Evolutionary conservation across 2,888 invertebrate species (phyloP).

Genomic region (Agriopis marginaria): DNA sequence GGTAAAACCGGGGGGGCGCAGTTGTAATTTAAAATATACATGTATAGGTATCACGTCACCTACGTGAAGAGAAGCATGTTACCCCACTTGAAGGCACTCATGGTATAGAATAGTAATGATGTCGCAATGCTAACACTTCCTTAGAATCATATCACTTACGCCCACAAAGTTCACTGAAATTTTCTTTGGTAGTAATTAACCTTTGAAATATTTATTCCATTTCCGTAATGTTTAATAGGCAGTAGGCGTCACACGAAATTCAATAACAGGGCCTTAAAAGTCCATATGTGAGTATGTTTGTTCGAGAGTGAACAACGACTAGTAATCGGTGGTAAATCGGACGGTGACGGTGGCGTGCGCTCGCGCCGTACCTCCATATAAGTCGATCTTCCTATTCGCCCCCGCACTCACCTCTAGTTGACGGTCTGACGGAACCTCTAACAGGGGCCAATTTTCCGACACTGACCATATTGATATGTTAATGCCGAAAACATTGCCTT

Average conservation of each 20-base stretch:
- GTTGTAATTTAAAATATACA: no score
- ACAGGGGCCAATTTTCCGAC: conserved; percentile 63
- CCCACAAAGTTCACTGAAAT: conserved; percentile 35
- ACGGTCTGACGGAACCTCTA: conserved; percentile 68
- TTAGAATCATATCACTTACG: conserved; percentile 5
- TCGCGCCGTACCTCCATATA: conserved; percentile 70
- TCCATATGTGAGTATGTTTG: conserved; percentile 66
- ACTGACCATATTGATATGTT: conserved; percentile 65
- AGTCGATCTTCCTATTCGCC: conserved; percentile 82
- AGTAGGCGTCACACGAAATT: conserved; percentile 65
- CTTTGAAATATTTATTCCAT: conserved; percentile 38
- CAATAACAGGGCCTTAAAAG: conserved; percentile 79
- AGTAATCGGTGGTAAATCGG: conserved; percentile 66
- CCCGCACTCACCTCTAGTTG: conserved; percentile 68
- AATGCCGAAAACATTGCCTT: conserved; percentile 57
- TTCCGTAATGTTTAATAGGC: conserved; percentile 43
- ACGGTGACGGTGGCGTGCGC: conserved; percentile 75
- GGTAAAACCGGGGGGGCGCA: no score
- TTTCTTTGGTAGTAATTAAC: conserved; percentile 30
- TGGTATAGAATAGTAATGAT: background rate
- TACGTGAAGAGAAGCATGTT: background rate
- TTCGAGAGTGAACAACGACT: conserved; percentile 67
- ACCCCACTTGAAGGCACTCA: background rate
- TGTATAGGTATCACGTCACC: no score
- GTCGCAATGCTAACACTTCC: background rate